Evolutionary conservation across 2,113 vertebrate genomes (phyloP).

Genomic region (Salvator merianae): DNA sequence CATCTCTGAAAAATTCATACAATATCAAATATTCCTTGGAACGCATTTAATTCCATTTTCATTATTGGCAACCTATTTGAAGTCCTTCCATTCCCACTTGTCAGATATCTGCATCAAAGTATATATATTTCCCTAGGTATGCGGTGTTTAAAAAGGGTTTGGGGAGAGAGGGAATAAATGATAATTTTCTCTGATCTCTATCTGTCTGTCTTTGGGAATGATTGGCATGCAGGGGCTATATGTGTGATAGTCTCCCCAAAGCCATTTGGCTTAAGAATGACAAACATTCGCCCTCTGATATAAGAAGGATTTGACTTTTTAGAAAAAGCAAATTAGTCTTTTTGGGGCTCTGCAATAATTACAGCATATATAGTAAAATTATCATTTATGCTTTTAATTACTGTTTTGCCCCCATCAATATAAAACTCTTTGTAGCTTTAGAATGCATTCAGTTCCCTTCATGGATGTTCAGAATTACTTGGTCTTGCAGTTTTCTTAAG

Average conservation of each 20-base stretch:
- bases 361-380: background rate
- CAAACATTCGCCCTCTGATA: background rate
- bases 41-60: slow-evolving; percentile 15
- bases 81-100: background rate
- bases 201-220: background rate
- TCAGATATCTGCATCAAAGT: background rate
- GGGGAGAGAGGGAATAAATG: background rate
- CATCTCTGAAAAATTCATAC: background rate
- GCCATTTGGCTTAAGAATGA: background rate
- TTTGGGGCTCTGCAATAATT: background rate
- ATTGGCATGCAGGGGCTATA: background rate
- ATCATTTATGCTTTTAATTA: background rate
- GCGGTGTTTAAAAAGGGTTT: background rate
- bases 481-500: background rate
- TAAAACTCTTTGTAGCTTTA: background rate
- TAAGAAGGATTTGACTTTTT: background rate
- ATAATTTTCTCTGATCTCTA: background rate
- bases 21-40: background rate
- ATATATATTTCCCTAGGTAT: background rate
- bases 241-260: background rate
- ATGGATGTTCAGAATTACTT: background rate
- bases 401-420: background rate
- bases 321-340: background rate
- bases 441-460: background rate
- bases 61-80: background rate